Percentiles rank a stretch among this genome's conserved stretches.
These are phyloP conservation scores for Bostrychus sinensis DNA, from an alignment of 2,113 vertebrate species.

Conservation along the genomic window DNA sequence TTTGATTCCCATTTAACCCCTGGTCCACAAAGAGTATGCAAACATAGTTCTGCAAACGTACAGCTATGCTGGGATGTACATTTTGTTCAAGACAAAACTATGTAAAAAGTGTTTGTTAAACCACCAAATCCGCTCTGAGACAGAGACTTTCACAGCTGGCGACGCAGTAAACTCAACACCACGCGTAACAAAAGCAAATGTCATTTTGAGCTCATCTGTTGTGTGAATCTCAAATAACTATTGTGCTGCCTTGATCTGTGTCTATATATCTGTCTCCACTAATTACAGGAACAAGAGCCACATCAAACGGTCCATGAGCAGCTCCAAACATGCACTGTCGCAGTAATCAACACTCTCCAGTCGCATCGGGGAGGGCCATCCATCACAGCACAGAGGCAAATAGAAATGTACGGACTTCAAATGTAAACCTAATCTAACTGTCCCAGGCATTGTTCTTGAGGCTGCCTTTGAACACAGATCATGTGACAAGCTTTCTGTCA, in stretches of 20 bases:
- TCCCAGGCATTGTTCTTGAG: background rate
- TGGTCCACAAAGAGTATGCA: too few relatives aligned
- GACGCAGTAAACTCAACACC: slow-evolving; percentile 6
- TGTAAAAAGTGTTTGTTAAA: background rate
- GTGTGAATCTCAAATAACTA: slow-evolving; percentile 3
- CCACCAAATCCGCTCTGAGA: background rate
- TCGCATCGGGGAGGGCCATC: background rate
- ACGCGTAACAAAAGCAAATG: background rate
- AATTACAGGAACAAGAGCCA: slow-evolving; percentile 27
- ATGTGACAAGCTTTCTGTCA: slow-evolving; percentile 7
- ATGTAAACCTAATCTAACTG: background rate
- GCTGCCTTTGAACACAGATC: slow-evolving; percentile 19
- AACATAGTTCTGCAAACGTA: too few relatives aligned
- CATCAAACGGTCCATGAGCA: slow-evolving; percentile 4
- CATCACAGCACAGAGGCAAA: background rate
- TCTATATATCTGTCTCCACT: slow-evolving; percentile 11
- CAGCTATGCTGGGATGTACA: too few relatives aligned
- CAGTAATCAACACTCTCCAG: background rate
- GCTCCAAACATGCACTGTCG: background rate
- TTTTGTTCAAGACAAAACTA: background rate
- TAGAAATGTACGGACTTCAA: background rate
- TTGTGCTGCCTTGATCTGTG: background rate
- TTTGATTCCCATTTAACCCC: too few relatives aligned
- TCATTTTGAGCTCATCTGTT: background rate
- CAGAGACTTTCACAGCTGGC: background rate